phyloP scores from a whole-genome alignment of 2,888 invertebrate species.

The Athalia cordata region DNA sequence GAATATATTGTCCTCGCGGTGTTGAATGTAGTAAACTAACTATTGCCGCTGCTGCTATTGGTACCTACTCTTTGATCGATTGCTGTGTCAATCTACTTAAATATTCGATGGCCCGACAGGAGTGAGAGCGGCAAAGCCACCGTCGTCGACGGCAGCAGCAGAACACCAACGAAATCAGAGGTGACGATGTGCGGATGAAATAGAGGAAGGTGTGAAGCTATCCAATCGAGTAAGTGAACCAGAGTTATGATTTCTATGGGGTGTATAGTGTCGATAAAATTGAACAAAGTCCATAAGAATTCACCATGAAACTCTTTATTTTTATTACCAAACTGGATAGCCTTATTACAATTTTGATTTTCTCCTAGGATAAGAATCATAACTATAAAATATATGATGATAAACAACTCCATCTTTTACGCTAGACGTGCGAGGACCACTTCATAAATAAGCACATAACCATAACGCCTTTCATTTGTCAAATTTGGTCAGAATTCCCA shows the following conservation, averaged over 20 bases:
- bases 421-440: conserved; percentile 7
- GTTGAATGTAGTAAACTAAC: neutral
- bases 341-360: too few relatives aligned
- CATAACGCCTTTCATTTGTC: conserved; percentile 39
- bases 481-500: conserved; percentile 35
- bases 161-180: neutral
- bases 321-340: neutral
- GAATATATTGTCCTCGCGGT: conserved; percentile 12
- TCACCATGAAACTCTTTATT: neutral
- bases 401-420: conserved; percentile 14
- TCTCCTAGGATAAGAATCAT: too few relatives aligned
- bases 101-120: conserved; percentile 2
- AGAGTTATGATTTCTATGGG: conserved; percentile 25
- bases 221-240: conserved; percentile 39
- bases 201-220: neutral
- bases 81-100: conserved; percentile 22
- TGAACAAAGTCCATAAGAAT: neutral
- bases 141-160: neutral
- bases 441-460: conserved; percentile 37
- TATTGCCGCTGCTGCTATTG: neutral
- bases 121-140: neutral
- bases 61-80: conserved; percentile 19
- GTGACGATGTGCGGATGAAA: conserved; percentile 3
- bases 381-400: conserved; percentile 11
- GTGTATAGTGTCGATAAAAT: conserved; percentile 10